Percentiles rank a stretch among this genome's conserved stretches.
phyloP scores from a whole-genome alignment of 1,140 invertebrate species.

The Pararge aegeria region DNA sequence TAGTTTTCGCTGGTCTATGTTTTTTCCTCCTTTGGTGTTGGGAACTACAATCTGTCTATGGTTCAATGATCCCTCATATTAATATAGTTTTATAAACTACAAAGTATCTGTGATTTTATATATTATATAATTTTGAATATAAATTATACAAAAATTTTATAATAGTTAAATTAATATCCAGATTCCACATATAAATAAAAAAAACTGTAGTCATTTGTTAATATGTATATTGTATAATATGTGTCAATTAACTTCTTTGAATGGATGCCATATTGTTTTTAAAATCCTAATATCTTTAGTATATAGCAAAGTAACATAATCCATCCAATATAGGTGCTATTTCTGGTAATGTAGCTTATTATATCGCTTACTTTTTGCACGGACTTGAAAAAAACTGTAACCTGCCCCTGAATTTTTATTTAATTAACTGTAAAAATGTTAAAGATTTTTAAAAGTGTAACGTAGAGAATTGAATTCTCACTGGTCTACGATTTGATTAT shows the following conservation, averaged over 20 bases:
- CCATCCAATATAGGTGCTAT: slow-evolving; percentile 29
- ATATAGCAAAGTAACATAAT: neutral
- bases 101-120: slow-evolving; percentile 10
- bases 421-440: too few species aligned
- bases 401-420: too few species aligned
- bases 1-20: slow-evolving; percentile 24
- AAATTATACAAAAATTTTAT: neutral
- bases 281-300: slow-evolving; percentile 15
- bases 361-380: slow-evolving; percentile 25
- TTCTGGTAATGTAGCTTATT: slow-evolving; percentile 28
- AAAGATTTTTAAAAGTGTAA: too few species aligned
- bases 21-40: slow-evolving; percentile 40
- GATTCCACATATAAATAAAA: slow-evolving; percentile 16
- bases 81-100: slow-evolving; percentile 21
- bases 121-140: neutral
- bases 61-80: slow-evolving; percentile 20
- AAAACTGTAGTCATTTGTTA: slow-evolving; percentile 14
- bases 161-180: neutral
- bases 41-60: slow-evolving; percentile 24
- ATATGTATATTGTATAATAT: neutral
- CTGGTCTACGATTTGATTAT: too few species aligned
- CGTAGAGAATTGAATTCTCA: too few species aligned
- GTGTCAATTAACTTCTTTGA: slow-evolving; percentile 16
- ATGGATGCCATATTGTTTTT: slow-evolving; percentile 29
- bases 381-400: neutral